Conservation (phyloP, 2,113 vertebrate genomes). For the Bagarius yarrelli region DNA sequence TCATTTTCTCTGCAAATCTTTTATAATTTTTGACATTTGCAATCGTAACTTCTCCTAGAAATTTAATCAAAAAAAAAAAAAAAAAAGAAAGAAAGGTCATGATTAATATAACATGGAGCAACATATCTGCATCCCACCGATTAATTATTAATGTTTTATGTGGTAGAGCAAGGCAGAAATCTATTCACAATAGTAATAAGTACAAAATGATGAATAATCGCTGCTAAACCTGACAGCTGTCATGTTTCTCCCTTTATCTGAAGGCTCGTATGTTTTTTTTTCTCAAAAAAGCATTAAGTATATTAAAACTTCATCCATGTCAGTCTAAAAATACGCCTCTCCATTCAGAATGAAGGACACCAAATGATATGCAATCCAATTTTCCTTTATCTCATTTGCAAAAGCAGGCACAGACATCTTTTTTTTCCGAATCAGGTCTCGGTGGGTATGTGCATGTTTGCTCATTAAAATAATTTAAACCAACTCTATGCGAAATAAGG, state of each 20-base stretch:
- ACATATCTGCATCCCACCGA: neutral
- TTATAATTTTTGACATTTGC: no score
- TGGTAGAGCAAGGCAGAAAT: neutral
- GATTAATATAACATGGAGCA: no score
- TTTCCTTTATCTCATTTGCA: conserved; percentile 34
- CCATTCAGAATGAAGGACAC: neutral
- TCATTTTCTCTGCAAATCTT: no score
- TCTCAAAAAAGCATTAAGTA: neutral
- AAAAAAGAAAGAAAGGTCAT: neutral
- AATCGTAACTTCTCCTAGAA: no score
- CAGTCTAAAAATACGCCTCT: conserved; percentile 16
- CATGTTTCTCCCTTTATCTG: neutral
- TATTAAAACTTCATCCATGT: neutral
- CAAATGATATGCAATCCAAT: conserved; percentile 39
- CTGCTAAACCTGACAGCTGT: neutral
- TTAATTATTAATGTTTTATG: neutral
- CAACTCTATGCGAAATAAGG: neutral
- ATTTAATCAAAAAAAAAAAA: no score
- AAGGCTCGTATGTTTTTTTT: neutral
- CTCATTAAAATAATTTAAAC: conserved; percentile 8
- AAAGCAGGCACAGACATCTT: neutral
- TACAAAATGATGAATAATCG: neutral
- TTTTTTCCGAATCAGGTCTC: conserved; percentile 22
- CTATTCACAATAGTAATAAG: neutral
- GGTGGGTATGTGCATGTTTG: conserved; percentile 6